These are phyloP conservation scores for Onthophagus taurus DNA, from an alignment of 1,140 invertebrate species.

Conservation along the genomic window DNA sequence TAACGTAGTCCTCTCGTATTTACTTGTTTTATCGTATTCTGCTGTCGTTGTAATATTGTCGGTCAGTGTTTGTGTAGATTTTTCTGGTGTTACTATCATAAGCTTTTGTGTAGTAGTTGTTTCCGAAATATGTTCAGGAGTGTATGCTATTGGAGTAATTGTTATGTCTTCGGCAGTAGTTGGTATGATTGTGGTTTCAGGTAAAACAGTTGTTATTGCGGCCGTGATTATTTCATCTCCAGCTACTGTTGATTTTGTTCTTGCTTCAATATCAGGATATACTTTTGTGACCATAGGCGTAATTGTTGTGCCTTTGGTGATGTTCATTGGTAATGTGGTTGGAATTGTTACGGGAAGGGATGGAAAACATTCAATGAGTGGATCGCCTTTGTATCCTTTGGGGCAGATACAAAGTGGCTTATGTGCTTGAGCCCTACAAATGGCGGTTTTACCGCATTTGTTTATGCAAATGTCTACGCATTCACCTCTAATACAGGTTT, in stretches of 20 bases:
- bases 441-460: constrained; percentile 47
- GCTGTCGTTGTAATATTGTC: no score
- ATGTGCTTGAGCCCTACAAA: constrained; percentile 49
- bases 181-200: neutral
- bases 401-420: constrained; percentile 44
- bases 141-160: constrained; percentile 3
- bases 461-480: constrained; percentile 57
- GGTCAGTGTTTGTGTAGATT: no score
- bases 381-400: constrained; percentile 31
- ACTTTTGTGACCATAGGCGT: neutral
- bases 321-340: no score
- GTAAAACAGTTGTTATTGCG: neutral
- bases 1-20: no score
- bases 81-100: constrained; percentile 6
- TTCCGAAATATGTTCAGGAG: constrained; percentile 1
- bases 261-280: constrained; percentile 1
- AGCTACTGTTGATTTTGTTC: neutral
- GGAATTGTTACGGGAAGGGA: constrained; percentile 10
- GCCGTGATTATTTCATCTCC: neutral
- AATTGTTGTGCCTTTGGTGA: neutral
- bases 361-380: constrained; percentile 33
- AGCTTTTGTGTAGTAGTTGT: constrained; percentile 10
- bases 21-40: no score
- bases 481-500: constrained; percentile 52
- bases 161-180: neutral